phyloP scores from a whole-genome alignment of 1,140 invertebrate genomes.

The Bombus terrestris region DNA sequence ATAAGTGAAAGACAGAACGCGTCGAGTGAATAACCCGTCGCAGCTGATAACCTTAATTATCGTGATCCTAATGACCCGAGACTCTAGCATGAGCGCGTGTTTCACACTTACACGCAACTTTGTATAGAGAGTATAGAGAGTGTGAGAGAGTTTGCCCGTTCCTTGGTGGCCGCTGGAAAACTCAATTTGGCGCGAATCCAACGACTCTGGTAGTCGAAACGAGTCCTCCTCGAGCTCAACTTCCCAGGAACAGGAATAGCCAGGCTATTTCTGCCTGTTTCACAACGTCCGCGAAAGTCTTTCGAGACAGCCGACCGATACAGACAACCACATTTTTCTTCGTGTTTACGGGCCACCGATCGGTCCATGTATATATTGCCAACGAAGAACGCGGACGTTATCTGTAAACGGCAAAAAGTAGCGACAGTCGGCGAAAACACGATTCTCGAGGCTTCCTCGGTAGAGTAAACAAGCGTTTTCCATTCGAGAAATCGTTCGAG shows the following conservation, averaged over 20 bases:
- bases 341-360: conserved; percentile 45
- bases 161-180: conserved; percentile 29
- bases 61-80: conserved; percentile 56
- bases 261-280: conserved; percentile 51
- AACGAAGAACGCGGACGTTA: not conserved
- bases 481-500: not conserved
- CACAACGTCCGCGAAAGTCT: conserved; percentile 23
- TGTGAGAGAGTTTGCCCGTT: not conserved
- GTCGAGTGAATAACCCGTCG: conserved; percentile 36
- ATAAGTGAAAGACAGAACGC: not conserved
- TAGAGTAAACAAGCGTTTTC: conserved; percentile 5
- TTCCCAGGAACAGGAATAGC: conserved; percentile 30
- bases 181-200: conserved; percentile 61
- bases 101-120: not conserved
- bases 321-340: conserved; percentile 49
- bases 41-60: conserved; percentile 66
- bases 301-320: conserved; percentile 15
- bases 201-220: conserved; percentile 18
- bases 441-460: too few species aligned
- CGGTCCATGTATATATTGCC: not conserved
- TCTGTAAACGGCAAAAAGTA: not conserved
- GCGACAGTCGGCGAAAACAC: conserved; percentile 8
- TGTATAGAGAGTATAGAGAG: not conserved
- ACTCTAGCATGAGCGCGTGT: not conserved
- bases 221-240: conserved; percentile 10